phyloP scores from a whole-genome alignment of 2,888 invertebrate genomes.

The Phasia obesa region DNA sequence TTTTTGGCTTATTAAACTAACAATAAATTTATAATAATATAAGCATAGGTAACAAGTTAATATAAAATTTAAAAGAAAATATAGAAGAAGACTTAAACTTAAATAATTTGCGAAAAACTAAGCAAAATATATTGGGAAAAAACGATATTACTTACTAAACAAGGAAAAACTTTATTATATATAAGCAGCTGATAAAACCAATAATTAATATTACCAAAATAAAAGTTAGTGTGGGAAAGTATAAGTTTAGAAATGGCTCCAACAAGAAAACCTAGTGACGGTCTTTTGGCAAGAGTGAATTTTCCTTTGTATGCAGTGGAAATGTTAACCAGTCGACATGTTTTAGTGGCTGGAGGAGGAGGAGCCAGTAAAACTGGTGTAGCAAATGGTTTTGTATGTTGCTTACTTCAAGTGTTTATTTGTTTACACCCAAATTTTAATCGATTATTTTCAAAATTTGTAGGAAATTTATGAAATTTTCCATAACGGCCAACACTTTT shows the following conservation, averaged over 20 bases:
- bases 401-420: not conserved
- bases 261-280: slow-evolving; percentile 85
- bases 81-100: no score
- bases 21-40: not conserved
- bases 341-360: slow-evolving; percentile 98
- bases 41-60: slow-evolving; percentile 3
- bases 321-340: slow-evolving; percentile 95
- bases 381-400: slow-evolving; percentile 94
- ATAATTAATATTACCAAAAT: slow-evolving; percentile 41
- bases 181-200: slow-evolving; percentile 72
- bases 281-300: slow-evolving; percentile 93
- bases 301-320: slow-evolving; percentile 96
- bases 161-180: not conserved
- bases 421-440: not conserved
- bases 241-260: slow-evolving; percentile 83
- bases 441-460: slow-evolving; percentile 72
- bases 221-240: slow-evolving; percentile 9
- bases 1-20: slow-evolving; percentile 57
- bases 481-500: slow-evolving; percentile 91
- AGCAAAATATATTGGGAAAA: no score
- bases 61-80: not conserved
- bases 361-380: slow-evolving; percentile 98
- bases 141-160: no score
- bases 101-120: no score
- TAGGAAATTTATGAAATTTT: slow-evolving; percentile 97